Evolutionary conservation across 2,888 invertebrate genomes (phyloP), one percentile per base, ranked within the genome.

Genomic region (Leucophora obtusa): DNA sequence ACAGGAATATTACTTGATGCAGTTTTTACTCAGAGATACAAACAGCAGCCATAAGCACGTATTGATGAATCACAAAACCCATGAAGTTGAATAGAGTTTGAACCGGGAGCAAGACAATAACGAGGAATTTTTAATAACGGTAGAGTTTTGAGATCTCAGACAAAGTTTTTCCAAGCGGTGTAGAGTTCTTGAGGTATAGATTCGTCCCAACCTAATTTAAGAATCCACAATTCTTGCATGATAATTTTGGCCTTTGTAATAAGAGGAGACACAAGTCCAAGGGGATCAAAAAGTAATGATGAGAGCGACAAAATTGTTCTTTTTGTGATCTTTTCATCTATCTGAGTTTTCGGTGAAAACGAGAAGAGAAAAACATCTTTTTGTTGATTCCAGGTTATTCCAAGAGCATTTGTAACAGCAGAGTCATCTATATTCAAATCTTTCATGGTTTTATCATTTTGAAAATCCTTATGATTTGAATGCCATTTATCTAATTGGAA

Each of bases 251-350:
- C 43, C 14, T 47, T 79, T 17, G 63, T 62, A 28, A 80, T 51
- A 14, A 75, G 17, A 21, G 68, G 74, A 14, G 74, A 58, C 18
- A 72, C 58, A n/a, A 78, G 54, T 11, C 79, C 77, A 15, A 79
- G 38, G 14, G 78, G 75, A 56, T 80, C 80, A 50, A 78, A 80
- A n/a, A 82, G 65, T 1, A 71, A 56, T 10, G 80, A 75, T n/a
- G 70, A 66, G 8, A 70, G 24, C 4, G 76, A 76, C n/a, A n/a
- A n/a, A n/a, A n/a, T n/a, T n/a, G n/a, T n/a, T n/a, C n/a, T n/a
- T n/a, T n/a, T n/a, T n/a, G 50, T 51, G n/a, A 66, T 51, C 38
- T 28, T 53, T 24, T 28, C n/a, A 38, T 17, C 9, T 14, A 60
- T 51, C 24, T 51, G 18, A 24, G 21, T 8, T 35, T 74, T 66